Base-by-base conservation (phyloP, 2,797 vertebrate species). In the Sebastes matsubarae region DNA sequence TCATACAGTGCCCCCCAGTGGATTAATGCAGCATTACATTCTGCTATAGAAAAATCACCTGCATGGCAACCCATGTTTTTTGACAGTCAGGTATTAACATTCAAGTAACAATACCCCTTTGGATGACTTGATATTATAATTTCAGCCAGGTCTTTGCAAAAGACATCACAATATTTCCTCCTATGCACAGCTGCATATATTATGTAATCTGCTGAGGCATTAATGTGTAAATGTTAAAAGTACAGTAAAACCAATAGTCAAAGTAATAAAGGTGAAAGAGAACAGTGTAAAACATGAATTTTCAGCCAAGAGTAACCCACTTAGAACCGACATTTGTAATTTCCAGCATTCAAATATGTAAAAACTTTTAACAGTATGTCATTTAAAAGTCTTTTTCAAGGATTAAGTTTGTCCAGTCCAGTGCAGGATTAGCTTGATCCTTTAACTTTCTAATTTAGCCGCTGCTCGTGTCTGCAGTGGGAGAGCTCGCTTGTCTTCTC, bases 131-230 rank as follows among this genome's bases (percentile, higher is more conserved):
- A 24, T 73, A 79, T 30, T 11, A 65, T 36, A 54, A 38, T 61
- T 81, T 76, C 32, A 80, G 12, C 58, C 32, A 81, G 12, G 61
- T 70, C n/a, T 86, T 86, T 85, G 52, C 42, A 87, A 88, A 89
- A 79, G 11, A 73, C 16, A 81, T 71, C 38, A 88, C 50, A 86
- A 72, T 77, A 87, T 79, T 63, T 86, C 54, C 34, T 87, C 64
- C n/a, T 83, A 83, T 91, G 36, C 84, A 92, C 79, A 91, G 30
- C 12, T 72, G 63, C 54, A 88, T 87, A 84, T 85, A 78, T 82
- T 83, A 86, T 72, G 81, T 27, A 54, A 72, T 83, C 46, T 76
- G 32, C 54, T 71, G 70, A 77, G 74, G 38, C 60, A 71, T 73
- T 72, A 4, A 38, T 57, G 6, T 54, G 10, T 58, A 54, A 64